These are phyloP conservation scores for Lepidurus couesii DNA, from an alignment of 1,140 invertebrate species.

Conservation along the genomic window DNA sequence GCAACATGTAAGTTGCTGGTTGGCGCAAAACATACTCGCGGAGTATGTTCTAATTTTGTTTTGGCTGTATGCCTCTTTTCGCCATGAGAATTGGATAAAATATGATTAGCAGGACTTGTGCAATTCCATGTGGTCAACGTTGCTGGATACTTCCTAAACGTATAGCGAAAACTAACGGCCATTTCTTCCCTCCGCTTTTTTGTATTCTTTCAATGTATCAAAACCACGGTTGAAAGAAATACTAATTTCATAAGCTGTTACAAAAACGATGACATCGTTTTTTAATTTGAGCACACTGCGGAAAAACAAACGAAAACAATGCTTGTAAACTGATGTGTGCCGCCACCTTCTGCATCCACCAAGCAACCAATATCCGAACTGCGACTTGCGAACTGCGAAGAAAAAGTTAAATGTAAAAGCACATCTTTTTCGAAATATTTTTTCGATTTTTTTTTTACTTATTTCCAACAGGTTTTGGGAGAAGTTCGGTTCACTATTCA, in stretches of 20 bases:
- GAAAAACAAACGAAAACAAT: not conserved
- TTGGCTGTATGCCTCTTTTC: not conserved
- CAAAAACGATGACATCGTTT: not conserved
- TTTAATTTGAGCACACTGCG: not conserved
- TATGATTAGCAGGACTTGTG: not conserved
- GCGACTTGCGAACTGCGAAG: too few species aligned
- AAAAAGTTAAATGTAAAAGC: too few species aligned
- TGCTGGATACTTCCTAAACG: not conserved
- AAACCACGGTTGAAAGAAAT: not conserved
- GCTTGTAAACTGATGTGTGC: too few species aligned
- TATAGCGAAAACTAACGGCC: conserved; percentile 10
- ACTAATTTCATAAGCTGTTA: not conserved
- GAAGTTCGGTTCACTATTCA: too few species aligned
- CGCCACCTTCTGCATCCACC: too few species aligned
- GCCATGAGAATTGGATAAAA: not conserved
- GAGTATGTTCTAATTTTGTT: not conserved
- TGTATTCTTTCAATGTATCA: not conserved
- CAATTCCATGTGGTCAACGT: not conserved
- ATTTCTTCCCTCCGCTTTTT: not conserved
- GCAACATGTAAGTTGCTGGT: not conserved
- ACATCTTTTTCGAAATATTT: too few species aligned
- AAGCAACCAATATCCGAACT: too few species aligned
- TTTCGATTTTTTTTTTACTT: too few species aligned
- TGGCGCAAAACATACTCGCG: not conserved
- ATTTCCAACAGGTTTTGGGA: too few species aligned